Percentiles rank a stretch among this genome's conserved stretches.
Evolutionary conservation across 2,888 invertebrate species (phyloP).

Genomic region (Campoplex nolae): DNA sequence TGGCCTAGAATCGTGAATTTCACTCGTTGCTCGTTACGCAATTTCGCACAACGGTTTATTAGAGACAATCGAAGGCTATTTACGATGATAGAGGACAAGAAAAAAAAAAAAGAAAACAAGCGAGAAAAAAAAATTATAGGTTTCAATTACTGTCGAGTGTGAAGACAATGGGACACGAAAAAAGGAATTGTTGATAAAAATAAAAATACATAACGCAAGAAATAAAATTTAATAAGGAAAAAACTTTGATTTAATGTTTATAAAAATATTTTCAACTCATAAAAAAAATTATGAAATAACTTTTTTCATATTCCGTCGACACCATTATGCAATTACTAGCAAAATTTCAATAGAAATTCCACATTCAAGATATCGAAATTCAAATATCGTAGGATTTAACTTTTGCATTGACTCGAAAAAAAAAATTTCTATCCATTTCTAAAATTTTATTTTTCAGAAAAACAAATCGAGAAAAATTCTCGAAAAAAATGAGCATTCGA

Average conservation of each 20-base stretch:
- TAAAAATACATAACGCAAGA: not conserved
- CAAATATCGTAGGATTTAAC: too few relatives aligned
- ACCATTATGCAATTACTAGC: too few relatives aligned
- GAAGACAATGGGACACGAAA: not conserved
- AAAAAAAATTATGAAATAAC: not conserved
- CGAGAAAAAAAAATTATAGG: not conserved
- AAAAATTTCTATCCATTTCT: too few relatives aligned
- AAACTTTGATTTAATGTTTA: not conserved
- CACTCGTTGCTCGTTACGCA: constrained; percentile 53
- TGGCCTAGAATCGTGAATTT: constrained; percentile 58
- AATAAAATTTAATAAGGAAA: not conserved
- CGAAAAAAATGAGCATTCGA: too few relatives aligned
- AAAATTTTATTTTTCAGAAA: too few relatives aligned
- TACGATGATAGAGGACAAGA: constrained; percentile 39
- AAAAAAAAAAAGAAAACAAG: not conserved
- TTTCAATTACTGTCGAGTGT: not conserved
- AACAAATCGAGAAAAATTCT: too few relatives aligned
- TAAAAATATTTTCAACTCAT: not conserved
- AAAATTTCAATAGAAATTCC: too few relatives aligned
- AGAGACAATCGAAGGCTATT: constrained; percentile 66
- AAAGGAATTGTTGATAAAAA: not conserved
- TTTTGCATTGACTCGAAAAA: too few relatives aligned
- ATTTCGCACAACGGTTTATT: constrained; percentile 37
- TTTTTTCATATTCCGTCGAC: too few relatives aligned
- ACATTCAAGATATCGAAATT: too few relatives aligned